Evolutionary conservation across 2,888 invertebrate genomes (phyloP).

Genomic region (Rhaphigaster nebulosa): DNA sequence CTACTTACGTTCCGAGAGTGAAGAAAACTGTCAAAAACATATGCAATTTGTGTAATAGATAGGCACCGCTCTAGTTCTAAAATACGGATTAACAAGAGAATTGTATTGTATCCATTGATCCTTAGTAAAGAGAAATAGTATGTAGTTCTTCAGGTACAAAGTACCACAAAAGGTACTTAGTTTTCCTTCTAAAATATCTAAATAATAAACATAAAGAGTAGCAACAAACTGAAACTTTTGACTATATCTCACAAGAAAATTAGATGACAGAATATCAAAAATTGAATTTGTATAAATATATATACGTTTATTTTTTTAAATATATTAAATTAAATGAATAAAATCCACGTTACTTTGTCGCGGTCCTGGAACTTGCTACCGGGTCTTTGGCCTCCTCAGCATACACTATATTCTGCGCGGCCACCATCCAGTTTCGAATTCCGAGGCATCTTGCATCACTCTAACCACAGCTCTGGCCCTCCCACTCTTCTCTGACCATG

Average conservation of each 20-base stretch:
- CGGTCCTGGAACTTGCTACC: not conserved
- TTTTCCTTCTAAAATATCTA: too few relatives aligned
- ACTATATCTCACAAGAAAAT: not conserved
- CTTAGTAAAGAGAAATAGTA: too few relatives aligned
- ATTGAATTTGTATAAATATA: not conserved
- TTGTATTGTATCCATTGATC: too few relatives aligned
- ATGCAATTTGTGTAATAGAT: too few relatives aligned
- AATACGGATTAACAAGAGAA: too few relatives aligned
- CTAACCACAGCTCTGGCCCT: slow-evolving; percentile 3
- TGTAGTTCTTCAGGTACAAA: too few relatives aligned
- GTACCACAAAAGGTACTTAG: too few relatives aligned
- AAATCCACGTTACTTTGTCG: not conserved
- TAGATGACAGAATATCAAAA: not conserved
- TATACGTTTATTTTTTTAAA: not conserved
- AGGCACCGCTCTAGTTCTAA: too few relatives aligned
- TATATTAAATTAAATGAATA: not conserved
- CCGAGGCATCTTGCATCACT: slow-evolving; percentile 33
- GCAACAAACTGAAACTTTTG: too few relatives aligned
- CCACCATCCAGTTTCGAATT: slow-evolving; percentile 14
- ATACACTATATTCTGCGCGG: not conserved
- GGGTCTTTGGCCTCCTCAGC: not conserved
- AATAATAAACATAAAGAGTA: too few relatives aligned
- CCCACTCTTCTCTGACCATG: not conserved
- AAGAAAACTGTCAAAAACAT: too few relatives aligned
- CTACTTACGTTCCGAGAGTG: too few relatives aligned